Base-by-base conservation (phyloP, 2,113 vertebrate genomes). In the Sclerurus mexicanus region DNA sequence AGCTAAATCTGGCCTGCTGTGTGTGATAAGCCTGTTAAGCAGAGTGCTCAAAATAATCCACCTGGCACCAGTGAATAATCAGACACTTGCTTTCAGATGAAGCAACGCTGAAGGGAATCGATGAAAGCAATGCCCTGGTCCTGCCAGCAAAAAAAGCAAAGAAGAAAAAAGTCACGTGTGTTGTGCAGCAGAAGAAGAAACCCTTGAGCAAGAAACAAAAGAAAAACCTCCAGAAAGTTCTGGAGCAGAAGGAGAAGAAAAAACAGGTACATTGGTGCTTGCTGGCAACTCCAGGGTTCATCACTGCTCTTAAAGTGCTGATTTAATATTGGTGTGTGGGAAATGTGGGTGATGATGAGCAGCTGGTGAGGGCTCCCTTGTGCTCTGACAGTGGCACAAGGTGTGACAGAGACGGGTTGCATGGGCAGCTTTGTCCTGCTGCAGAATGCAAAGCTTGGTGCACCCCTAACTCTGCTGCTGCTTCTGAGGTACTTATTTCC, bases 221-320 rank as follows among this genome's bases (percentile, higher is more conserved):
- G 95, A 99, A 99, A 80, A 96, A 96, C 56, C 96, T 99, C 78
- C 98, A 99, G 97, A 99, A 98, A 60, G 91, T 99, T 77, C 52
- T 99, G 84, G 99, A 99, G 71, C 98, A 98, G 73, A 99, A 99
- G 83, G 98, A 99, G 19, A 99, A 99, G 95, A 99, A 99, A 91
- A 97, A 96, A 18, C 97, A 99, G 98, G 99, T 99, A 74, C 0
- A 7, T 4, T 31, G 50, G 4, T 20, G 3, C 28, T 3, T 10
- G 1, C 14, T 12, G 28, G 19, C 6, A 6, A 1, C 44, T 18
- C 17, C 19, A 6, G 25, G 24, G 9, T 12, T 3, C 24, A 24
- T 19, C n/a, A 7, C 7, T 24, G 4, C 9, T 16, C 24, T 11
- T 14, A 1, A 39, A 39, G 5, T 1, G 3, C 3, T 23, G 20